Evolutionary conservation across 2,888 invertebrate species (phyloP), one percentile per base, ranked within the genome.

Genomic region (Dione vanillae): DNA sequence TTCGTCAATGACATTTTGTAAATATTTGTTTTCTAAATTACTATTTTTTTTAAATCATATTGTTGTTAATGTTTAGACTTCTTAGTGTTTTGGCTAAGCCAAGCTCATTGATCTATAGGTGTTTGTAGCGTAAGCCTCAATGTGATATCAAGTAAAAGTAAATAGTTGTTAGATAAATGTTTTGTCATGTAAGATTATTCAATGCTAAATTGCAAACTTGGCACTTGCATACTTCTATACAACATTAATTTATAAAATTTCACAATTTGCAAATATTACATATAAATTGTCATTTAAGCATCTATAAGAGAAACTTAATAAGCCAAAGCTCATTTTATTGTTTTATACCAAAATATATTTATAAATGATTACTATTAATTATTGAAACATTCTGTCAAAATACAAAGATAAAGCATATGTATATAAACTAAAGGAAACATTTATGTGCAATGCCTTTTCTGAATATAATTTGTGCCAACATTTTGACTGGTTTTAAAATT

Each of bases 101-200:
- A 78, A 78, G 80, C 82, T 82, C 81, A 73, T 76, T 73, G 49
- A 68, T 73, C 20, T 58, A 82, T 77, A 75, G 77, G 78, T 84
- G 80, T 80, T 78, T 72, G 78, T 85, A 81, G 79, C 69, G 77
- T 84, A 84, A 82, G 81, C 83, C 79, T 86, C 80, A 85, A 86
- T 88, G 87, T 87, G 88, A 86, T 87, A 88, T 78, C 82, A 83
- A 83, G 79, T 81, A 80, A 80, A 77, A 76, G 76, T 76, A 75
- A 73, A 75, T 78, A 80, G 74, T 45, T 65, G 59, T 51, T 69
- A 62, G 51, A 54, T 69, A 64, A 62, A 51, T 56, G 68, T 69
- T 64, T 64, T 52, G 61, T 40, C 37, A 11, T 45, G n/a, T 52
- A 51, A 64, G 37, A 51, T 40, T 16, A 64, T 64, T 19, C 49